These are phyloP conservation scores for Acarapis woodi DNA, from an alignment of 1,140 invertebrate genomes.

Conservation along the genomic window DNA sequence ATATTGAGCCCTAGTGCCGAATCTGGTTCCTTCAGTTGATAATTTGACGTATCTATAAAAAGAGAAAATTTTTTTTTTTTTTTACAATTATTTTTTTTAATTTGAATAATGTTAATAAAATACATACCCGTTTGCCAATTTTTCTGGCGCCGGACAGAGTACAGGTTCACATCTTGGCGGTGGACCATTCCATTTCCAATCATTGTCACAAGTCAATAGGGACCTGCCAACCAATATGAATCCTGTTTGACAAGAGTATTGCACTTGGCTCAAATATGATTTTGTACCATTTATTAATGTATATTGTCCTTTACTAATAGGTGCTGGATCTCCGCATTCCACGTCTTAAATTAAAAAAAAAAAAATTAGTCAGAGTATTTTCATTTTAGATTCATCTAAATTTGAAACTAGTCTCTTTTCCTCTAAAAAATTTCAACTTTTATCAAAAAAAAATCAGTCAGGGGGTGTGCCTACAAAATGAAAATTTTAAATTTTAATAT, in stretches of 20 bases:
- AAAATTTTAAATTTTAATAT: background rate
- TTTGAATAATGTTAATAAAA: too few relatives aligned
- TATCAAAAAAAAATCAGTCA: background rate
- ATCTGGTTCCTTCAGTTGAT: conserved; percentile 24
- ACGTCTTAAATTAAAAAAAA: conserved; percentile 27
- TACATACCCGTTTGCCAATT: conserved; percentile 38
- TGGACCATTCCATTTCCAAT: conserved; percentile 72
- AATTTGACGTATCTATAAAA: conserved; percentile 10
- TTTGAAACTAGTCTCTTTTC: background rate
- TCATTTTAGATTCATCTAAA: background rate
- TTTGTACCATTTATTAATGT: conserved; percentile 48
- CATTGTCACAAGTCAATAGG: conserved; percentile 57
- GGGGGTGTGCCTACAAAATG: background rate
- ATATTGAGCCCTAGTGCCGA: too few relatives aligned
- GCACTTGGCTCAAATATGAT: conserved; percentile 48
- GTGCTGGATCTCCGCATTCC: conserved; percentile 59
- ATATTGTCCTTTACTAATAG: conserved; percentile 49
- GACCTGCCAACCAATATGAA: conserved; percentile 50
- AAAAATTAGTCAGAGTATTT: background rate
- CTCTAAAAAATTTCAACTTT: background rate
- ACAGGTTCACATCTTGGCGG: conserved; percentile 57
- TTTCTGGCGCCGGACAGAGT: conserved; percentile 36
- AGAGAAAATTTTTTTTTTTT: conserved; percentile 26
- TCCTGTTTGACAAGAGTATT: conserved; percentile 50
- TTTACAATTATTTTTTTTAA: background rate